These are phyloP conservation scores for Anguilla obscura DNA, from an alignment of 2,797 vertebrate species.

Conservation along the genomic window DNA sequence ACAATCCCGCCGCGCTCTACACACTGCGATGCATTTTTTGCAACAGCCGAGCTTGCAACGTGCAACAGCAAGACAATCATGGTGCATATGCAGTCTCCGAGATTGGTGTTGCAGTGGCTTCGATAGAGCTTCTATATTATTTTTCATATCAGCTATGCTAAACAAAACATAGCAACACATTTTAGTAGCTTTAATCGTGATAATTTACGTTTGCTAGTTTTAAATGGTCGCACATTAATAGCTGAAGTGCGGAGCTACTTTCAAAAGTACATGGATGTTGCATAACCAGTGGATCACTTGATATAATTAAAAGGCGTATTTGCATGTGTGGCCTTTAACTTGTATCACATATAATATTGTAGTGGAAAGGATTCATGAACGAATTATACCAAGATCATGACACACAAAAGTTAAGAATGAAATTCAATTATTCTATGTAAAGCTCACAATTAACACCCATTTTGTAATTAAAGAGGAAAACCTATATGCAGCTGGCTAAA, in stretches of 20 bases:
- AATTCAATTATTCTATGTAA: not conserved
- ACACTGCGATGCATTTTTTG: slow-evolving; percentile 60
- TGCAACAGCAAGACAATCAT: slow-evolving; percentile 31
- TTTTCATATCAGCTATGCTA: not conserved
- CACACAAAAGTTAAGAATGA: not conserved
- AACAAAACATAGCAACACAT: not conserved
- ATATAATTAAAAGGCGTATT: not conserved
- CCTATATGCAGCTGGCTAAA: not conserved
- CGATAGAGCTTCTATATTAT: not conserved
- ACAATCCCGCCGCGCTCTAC: slow-evolving; percentile 62
- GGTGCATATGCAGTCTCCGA: not conserved
- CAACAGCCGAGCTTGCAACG: slow-evolving; percentile 41
- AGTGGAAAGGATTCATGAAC: not conserved
- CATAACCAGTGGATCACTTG: not conserved
- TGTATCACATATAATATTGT: not conserved
- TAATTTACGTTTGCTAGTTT: not conserved
- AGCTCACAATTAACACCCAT: not conserved
- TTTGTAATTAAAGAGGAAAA: not conserved
- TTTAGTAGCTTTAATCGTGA: not conserved
- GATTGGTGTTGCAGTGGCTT: slow-evolving; percentile 7
- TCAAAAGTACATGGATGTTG: slow-evolving; percentile 3
- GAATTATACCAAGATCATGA: not conserved
- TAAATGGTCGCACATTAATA: not conserved
- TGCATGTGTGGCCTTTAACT: too few species aligned
- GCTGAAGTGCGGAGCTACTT: not conserved